Percentiles rank a stretch among this genome's conserved stretches.
phyloP scores from a whole-genome alignment of 2,797 vertebrate species.

The Galago senegalensis region DNA sequence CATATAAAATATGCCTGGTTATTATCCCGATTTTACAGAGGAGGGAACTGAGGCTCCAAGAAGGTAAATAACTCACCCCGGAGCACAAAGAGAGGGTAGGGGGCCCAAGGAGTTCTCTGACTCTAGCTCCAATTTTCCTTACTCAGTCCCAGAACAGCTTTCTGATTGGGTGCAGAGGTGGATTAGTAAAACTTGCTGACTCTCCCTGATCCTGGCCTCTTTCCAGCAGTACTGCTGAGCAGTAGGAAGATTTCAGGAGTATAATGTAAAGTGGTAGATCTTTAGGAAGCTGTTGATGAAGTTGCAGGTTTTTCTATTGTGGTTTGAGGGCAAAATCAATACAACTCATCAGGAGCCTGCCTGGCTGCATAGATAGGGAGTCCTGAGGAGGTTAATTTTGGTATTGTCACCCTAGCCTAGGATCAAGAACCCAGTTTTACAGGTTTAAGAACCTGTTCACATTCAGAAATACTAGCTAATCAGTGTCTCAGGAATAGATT shows the following conservation, averaged over 20 bases:
- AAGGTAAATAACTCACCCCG: background rate
- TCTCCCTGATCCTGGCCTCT: background rate
- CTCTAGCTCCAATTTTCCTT: background rate
- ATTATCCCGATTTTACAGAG: constrained; percentile 15
- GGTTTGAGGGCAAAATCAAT: background rate
- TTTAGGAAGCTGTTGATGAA: constrained; percentile 3
- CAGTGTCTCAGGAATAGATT: background rate
- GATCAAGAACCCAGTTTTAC: background rate
- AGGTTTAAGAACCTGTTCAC: background rate
- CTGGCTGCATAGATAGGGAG: background rate
- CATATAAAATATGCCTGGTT: background rate
- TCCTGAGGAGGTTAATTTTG: background rate
- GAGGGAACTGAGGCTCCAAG: background rate
- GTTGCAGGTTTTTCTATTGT: background rate
- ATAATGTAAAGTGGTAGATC: background rate
- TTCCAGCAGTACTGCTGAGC: background rate
- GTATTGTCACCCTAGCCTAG: background rate
- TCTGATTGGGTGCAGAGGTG: background rate
- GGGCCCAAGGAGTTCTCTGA: background rate
- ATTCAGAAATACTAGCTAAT: background rate
- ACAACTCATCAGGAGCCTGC: background rate
- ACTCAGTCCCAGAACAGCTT: background rate
- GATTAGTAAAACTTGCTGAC: background rate
- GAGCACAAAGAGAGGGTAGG: background rate
- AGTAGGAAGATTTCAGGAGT: constrained; percentile 1